A percentile compares a stretch with the other conserved stretches of the same genome.
phyloP scores from a whole-genome alignment of 2,888 invertebrate genomes.

The Spilosoma lubricipeda region DNA sequence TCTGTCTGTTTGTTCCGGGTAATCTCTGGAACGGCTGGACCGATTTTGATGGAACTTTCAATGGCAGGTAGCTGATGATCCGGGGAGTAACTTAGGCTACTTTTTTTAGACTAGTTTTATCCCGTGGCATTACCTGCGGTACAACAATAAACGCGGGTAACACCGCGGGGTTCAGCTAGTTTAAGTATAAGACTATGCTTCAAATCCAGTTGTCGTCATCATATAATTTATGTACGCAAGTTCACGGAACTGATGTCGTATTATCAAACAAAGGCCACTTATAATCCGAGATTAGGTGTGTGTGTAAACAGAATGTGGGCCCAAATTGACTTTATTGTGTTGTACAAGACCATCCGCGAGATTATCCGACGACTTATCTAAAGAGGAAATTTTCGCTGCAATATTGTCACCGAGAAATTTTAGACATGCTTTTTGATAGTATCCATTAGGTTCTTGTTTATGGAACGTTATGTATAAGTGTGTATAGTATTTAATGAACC shows the following conservation, averaged over 20 bases:
- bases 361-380: conserved; percentile 13
- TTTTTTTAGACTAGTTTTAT: too few species aligned
- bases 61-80: too few species aligned
- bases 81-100: too few species aligned
- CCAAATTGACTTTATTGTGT: conserved; percentile 22
- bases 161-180: too few species aligned
- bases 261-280: conserved; percentile 35
- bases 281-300: conserved; percentile 37
- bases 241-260: conserved; percentile 20
- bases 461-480: too few species aligned
- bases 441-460: background rate
- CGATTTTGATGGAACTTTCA: too few species aligned
- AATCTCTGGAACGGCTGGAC: too few species aligned
- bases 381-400: conserved; percentile 1
- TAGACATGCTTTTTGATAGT: background rate
- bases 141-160: too few species aligned
- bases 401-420: background rate
- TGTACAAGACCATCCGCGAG: conserved; percentile 16
- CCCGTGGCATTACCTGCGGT: too few species aligned
- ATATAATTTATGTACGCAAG: conserved; percentile 21
- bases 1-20: too few species aligned
- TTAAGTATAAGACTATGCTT: conserved; percentile 1
- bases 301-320: conserved; percentile 13
- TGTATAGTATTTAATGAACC: too few species aligned
- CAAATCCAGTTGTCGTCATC: conserved; percentile 18